Base-by-base conservation (phyloP, 2,113 vertebrate species). In the Siniperca knerii region DNA sequence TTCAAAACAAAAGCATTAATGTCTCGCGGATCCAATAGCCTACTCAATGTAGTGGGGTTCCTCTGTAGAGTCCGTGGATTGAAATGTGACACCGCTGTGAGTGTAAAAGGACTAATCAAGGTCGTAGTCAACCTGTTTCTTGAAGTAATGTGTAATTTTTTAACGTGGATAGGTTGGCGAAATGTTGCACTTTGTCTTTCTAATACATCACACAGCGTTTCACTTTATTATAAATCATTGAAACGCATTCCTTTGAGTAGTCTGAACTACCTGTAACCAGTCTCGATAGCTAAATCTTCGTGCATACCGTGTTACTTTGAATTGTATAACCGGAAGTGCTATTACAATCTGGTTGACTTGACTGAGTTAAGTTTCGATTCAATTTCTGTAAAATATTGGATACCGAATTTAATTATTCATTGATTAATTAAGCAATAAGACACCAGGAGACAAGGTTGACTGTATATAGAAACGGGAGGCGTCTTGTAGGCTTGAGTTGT, bases 1-100 rank as follows among this genome's bases (percentile, higher is more conserved):
- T 87, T 89, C 69, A 87, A 82, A 86, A 66, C 60, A 87, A 91
- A 82, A 81, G 57, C 68, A 64, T 23, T 0, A 35, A 58, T 1
- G 16, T 40, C 55, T 46, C 60, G 8, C 21, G 73, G 83, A 73
- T 68, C 1, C 44, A 21, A 48, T 54, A 33, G 4, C 1, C 8
- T 57, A 2, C 18, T 0, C 2, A 2, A 3, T 33, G 21, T 61
- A 13, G 16, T 23, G 16, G 52, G 25, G 16, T 13, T 58, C 50
- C 25, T 8, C n/a, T 55, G 58, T 74, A 13, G n/a, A 61, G n/a
- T 65, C 11, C 61, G 1, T 50, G 76, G 55, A 58, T 54, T 75
- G 9, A 33, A 71, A 15, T 13, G 35, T 60, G 23, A 64, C 54
- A 33, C 9, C 29, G 4, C 37, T 29, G 33, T 58, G 23, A 40